Evolutionary conservation across 2,888 invertebrate genomes (phyloP), one percentile per base, ranked within the genome.

Genomic region (Nomada goodeniana): DNA sequence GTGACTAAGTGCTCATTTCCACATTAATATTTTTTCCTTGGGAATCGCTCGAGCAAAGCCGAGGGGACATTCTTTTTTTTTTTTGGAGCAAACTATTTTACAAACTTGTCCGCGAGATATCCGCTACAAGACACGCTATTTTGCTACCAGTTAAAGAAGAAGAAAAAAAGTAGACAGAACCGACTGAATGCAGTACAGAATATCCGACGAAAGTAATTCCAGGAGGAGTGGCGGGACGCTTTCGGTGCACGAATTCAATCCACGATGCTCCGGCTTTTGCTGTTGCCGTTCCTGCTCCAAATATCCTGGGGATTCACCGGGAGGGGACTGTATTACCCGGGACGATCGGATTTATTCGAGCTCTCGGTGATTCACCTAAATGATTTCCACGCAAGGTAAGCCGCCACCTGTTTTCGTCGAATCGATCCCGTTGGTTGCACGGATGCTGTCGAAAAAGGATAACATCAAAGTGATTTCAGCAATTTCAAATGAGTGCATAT

Each of bases 301-400:
- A 50, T 72, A 15, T 89, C 86, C 55, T 71, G 76, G 68, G 91
- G 85, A 13, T 89, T 90, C 69, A 90, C 91, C 15, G 91, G 86
- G 7, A 86, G 85, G 20, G 89, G 89, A 75, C 68, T 88, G 7
- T 57, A 85, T 57, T 88, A 92, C 76, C 90, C 89, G 1, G 90
- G 90, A 18, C 89, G 89, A 64, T 69, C 84, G n/a, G 94, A 95
- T 86, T 87, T 95, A 47, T 95, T 95, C 83, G 94, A 94, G 82
- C 90, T 96, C 80, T 95, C 96, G 84, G 94, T 96, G 68, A 93
- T 95, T 84, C 95, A 95, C 90, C 94, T 94, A 85, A 95, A 95
- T 90, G 95, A 95, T 83, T 95, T 95, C 85, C 95, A 95, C 82
- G 95, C 95, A 2, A 95, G 95, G 95, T 95, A 92, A 94, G 94